Evolutionary conservation across 2,113 vertebrate genomes (phyloP).

Genomic region (Nothoprocta pentlandii): DNA sequence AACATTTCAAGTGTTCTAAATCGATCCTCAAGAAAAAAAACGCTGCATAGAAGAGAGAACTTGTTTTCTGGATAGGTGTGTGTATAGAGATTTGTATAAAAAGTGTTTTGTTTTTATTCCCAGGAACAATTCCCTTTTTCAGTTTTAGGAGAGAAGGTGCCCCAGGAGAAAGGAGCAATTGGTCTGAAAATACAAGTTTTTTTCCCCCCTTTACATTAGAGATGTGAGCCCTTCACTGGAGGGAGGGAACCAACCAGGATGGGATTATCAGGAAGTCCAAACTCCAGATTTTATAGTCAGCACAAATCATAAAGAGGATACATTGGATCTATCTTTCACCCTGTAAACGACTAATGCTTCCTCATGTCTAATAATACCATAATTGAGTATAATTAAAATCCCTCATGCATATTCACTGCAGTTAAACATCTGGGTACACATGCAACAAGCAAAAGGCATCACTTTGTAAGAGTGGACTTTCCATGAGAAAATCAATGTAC

Average conservation of each 20-base stretch:
- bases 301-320: not conserved
- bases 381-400: not conserved
- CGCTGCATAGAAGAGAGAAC: not conserved
- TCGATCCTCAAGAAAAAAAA: not conserved
- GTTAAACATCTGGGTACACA: not conserved
- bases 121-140: not conserved
- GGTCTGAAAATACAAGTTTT: not conserved
- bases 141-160: not conserved
- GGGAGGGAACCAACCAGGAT: not conserved
- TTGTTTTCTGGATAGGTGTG: not conserved
- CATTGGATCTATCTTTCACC: not conserved
- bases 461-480: not conserved
- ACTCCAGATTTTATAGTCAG: not conserved
- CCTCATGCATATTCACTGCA: not conserved
- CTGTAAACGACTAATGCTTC: not conserved
- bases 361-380: not conserved
- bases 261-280: not conserved
- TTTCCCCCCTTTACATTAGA: not conserved
- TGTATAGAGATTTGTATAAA: not conserved
- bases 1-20: not conserved
- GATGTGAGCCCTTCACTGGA: not conserved
- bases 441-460: not conserved
- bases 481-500: slow-evolving; percentile 47
- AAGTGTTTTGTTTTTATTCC: not conserved
- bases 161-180: not conserved